Evolutionary conservation across 2,888 invertebrate genomes (phyloP), one percentile per base, ranked within the genome.

Genomic region (Platerodrilus igneus): DNA sequence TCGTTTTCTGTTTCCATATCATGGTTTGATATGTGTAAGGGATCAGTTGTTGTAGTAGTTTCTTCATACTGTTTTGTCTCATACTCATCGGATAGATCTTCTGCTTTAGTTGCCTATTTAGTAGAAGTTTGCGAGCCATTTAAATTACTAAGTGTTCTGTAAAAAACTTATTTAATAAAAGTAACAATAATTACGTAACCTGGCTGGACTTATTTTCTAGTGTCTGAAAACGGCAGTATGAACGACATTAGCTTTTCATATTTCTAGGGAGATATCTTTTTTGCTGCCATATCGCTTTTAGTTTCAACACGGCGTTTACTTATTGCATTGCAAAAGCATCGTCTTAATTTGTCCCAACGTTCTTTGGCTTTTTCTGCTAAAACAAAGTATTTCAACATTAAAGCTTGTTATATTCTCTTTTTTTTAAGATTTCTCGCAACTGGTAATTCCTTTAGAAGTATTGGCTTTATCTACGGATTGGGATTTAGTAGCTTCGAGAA

Each of bases 381-480:
- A 27, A 53, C 51, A 37, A 45, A 51, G 27, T 50, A 49, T n/a
- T 56, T 50, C 42, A 20, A 45, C n/a, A 50, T 51, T 7, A 13
- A 55, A 32, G 49, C n/a, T 21, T 30, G 7, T 29, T 29, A 10
- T 16, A 6, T 14, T 14, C 27, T 29, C 16, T 10, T 5, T 29
- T n/a, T n/a, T n/a, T n/a, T n/a, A n/a, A n/a, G n/a, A n/a, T n/a
- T n/a, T n/a, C n/a, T n/a, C n/a, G n/a, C n/a, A n/a, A n/a, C n/a
- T n/a, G n/a, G n/a, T n/a, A n/a, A n/a, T n/a, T n/a, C n/a, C n/a
- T n/a, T n/a, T 18, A 14, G 6, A n/a, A 13, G 16, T 14, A 29
- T 5, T 4, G 13, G 21, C 51, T 55, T 44, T 55, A 19, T n/a
- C 23, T 58, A 51, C 40, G 48, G 52, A 22, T 48, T 56, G 50